These are phyloP conservation scores for Drosophila neonasuta DNA, from an alignment of 2,888 invertebrate genomes.

Conservation along the genomic window DNA sequence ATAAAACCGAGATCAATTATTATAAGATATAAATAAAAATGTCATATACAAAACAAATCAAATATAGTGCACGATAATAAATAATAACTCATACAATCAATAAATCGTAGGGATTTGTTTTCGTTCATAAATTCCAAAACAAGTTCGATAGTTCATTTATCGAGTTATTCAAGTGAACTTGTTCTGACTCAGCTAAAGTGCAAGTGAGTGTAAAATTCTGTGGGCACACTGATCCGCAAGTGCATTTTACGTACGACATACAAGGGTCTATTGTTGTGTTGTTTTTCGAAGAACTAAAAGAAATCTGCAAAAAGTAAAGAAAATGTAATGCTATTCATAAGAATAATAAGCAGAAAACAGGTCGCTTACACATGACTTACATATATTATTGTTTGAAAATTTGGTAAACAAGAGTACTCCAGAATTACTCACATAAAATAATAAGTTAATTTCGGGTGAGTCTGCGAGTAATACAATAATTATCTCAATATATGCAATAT, in stretches of 20 bases:
- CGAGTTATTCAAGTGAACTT: background rate
- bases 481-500: background rate
- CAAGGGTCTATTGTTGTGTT: slow-evolving; percentile 27
- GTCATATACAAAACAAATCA: too few species aligned
- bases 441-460: slow-evolving; percentile 28
- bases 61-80: background rate
- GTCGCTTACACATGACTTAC: slow-evolving; percentile 12
- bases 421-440: slow-evolving; percentile 5
- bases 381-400: slow-evolving; percentile 13
- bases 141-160: slow-evolving; percentile 1
- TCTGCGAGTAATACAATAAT: background rate
- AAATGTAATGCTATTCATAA: background rate
- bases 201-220: slow-evolving; percentile 32
- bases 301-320: background rate
- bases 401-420: slow-evolving; percentile 20
- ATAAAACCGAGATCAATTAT: too few species aligned
- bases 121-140: slow-evolving; percentile 5
- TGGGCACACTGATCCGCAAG: slow-evolving; percentile 8
- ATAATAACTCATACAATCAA: too few species aligned
- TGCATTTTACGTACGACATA: slow-evolving; percentile 42
- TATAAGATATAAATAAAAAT: too few species aligned
- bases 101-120: background rate
- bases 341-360: background rate
- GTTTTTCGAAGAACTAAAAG: background rate
- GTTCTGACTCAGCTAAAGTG: slow-evolving; percentile 31